These are phyloP conservation scores for Parambassis ranga DNA, from an alignment of 2,797 vertebrate species.

Conservation along the genomic window DNA sequence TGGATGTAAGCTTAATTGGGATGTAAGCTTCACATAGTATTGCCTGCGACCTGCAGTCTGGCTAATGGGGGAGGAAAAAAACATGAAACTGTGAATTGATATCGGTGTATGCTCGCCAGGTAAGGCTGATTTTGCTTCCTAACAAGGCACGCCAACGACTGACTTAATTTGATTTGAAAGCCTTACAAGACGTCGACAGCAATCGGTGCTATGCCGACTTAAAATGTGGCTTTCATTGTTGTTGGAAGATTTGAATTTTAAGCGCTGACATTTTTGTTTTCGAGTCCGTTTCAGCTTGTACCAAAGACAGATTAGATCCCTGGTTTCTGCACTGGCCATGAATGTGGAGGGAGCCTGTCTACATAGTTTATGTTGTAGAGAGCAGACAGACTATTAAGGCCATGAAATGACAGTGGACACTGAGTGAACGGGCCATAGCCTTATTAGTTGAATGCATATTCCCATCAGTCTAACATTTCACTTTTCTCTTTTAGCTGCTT, in stretches of 20 bases:
- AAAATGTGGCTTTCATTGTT: slow-evolving; percentile 1
- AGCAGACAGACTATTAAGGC: slow-evolving; percentile 46
- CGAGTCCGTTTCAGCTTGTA: slow-evolving; percentile 22
- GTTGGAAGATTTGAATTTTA: slow-evolving; percentile 22
- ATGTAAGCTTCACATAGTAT: slow-evolving; percentile 46
- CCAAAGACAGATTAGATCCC: slow-evolving; percentile 21
- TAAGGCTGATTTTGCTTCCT: slow-evolving; percentile 58
- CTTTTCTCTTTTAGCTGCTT: slow-evolving; percentile 57
- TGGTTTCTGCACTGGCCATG: slow-evolving; percentile 29
- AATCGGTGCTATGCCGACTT: slow-evolving; percentile 16
- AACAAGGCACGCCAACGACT: slow-evolving; percentile 48
- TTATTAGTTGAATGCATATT: slow-evolving; percentile 63
- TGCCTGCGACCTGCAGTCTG: slow-evolving; percentile 60
- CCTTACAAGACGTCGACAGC: slow-evolving; percentile 22
- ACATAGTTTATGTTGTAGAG: slow-evolving; percentile 56
- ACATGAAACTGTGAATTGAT: slow-evolving; percentile 54
- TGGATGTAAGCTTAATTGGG: slow-evolving; percentile 49
- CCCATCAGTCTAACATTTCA: slow-evolving; percentile 62
- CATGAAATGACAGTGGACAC: slow-evolving; percentile 55
- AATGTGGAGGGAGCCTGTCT: slow-evolving; percentile 49
- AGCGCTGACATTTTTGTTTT: slow-evolving; percentile 38
- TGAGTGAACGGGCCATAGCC: slow-evolving; percentile 49
- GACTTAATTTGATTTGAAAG: slow-evolving; percentile 45
- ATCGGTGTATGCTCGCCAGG: slow-evolving; percentile 65
- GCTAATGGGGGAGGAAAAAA: slow-evolving; percentile 9